Percentiles rank a stretch among this genome's conserved stretches.
Evolutionary conservation across 2,113 vertebrate species (phyloP).

Genomic region (Penelope pileata): DNA sequence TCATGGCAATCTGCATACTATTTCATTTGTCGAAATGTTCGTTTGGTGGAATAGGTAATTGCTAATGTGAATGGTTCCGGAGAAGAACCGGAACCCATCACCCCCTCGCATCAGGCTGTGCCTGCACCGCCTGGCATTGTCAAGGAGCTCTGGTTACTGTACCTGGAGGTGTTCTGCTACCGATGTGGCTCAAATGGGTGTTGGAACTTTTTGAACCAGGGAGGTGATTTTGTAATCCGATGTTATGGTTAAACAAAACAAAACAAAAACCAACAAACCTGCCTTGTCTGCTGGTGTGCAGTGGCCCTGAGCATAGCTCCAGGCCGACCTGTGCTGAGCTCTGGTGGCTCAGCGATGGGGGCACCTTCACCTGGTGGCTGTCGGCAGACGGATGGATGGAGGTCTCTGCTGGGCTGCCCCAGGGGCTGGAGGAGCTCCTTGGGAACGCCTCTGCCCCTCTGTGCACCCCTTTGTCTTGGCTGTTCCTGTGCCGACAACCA

Average conservation of each 20-base stretch:
- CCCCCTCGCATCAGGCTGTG: neutral
- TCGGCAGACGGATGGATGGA: neutral
- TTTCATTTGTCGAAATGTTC: constrained; percentile 54
- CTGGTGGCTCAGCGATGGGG: neutral
- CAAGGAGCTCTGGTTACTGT: neutral
- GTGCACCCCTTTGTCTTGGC: rapidly evolving
- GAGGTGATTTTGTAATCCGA: constrained; percentile 25
- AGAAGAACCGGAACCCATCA: neutral
- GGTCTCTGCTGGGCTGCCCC: too few species aligned
- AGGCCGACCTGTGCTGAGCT: constrained; percentile 3
- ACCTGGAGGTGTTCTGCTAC: constrained; percentile 24
- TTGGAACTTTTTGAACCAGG: constrained; percentile 6
- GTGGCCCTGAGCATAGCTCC: too few species aligned
- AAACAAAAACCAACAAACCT: constrained; percentile 26
- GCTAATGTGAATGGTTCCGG: neutral
- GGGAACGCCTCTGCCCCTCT: neutral
- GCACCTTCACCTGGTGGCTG: neutral
- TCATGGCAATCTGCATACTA: constrained; percentile 10
- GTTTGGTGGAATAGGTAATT: constrained; percentile 31
- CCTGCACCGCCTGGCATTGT: neutral
- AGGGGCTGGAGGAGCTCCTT: neutral
- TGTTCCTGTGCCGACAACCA: neutral
- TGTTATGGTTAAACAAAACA: neutral
- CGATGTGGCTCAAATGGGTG: neutral
- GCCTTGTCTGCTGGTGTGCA: neutral